Percentiles rank a stretch among this genome's conserved stretches.
These are phyloP conservation scores for Mastacembelus armatus DNA, from an alignment of 2,797 vertebrate genomes.

Conservation along the genomic window DNA sequence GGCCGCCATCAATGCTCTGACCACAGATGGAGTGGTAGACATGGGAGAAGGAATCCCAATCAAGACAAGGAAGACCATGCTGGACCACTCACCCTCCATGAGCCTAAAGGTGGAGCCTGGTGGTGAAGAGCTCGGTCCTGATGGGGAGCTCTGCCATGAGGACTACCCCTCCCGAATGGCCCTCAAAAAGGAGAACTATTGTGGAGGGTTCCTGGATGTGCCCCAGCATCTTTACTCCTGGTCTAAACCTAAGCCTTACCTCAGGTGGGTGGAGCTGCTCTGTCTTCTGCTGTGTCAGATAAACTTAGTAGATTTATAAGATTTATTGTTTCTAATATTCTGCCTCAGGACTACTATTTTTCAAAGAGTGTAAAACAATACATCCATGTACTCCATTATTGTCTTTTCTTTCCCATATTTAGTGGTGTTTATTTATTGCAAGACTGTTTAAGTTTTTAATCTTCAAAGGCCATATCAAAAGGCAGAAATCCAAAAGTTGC, in stretches of 20 bases:
- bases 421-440: constrained; percentile 57
- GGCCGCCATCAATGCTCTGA: constrained; percentile 96
- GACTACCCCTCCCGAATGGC: constrained; percentile 89
- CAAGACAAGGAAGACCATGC: constrained; percentile 92
- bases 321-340: constrained; percentile 40
- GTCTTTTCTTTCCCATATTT: constrained; percentile 43
- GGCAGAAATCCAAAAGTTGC: constrained; percentile 44
- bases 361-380: constrained; percentile 26
- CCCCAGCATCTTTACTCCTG: constrained; percentile 93
- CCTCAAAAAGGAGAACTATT: constrained; percentile 93
- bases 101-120: constrained; percentile 92
- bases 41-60: constrained; percentile 93
- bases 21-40: constrained; percentile 92
- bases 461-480: constrained; percentile 70
- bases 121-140: constrained; percentile 86
- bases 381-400: constrained; percentile 22
- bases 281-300: not conserved
- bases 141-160: constrained; percentile 86
- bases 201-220: constrained; percentile 94
- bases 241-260: constrained; percentile 94
- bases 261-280: constrained; percentile 87
- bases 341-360: constrained; percentile 24
- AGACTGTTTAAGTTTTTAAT: constrained; percentile 59
- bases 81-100: constrained; percentile 88
- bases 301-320: not conserved